Evolutionary conservation across 1,140 invertebrate genomes (phyloP).

Genomic region (Nebria ingens): DNA sequence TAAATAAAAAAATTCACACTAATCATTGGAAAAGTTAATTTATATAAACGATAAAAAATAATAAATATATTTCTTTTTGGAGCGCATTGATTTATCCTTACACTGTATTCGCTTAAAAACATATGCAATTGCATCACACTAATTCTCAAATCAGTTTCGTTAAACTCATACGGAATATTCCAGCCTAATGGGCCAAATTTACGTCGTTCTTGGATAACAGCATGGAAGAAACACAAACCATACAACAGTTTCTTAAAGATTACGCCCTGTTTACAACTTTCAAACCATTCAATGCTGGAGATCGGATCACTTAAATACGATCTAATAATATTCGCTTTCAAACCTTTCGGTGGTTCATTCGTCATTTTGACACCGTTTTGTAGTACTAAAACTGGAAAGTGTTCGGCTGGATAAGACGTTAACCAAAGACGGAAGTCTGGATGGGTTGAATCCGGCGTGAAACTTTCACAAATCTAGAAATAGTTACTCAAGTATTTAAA

Average conservation of each 20-base stretch:
- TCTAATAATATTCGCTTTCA: constrained; percentile 58
- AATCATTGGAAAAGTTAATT: background rate
- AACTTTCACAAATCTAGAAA: constrained; percentile 62
- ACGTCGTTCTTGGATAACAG: constrained; percentile 77
- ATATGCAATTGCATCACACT: constrained; percentile 77
- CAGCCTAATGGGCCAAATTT: constrained; percentile 91
- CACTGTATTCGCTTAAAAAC: constrained; percentile 77
- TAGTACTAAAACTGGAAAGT: constrained; percentile 83
- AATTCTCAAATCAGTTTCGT: constrained; percentile 87
- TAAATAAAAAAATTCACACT: constrained; percentile 9
- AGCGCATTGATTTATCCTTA: constrained; percentile 25
- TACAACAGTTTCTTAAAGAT: constrained; percentile 82
- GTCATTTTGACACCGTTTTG: constrained; percentile 96
- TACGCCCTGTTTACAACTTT: constrained; percentile 62
- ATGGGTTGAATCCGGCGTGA: constrained; percentile 67
- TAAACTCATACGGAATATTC: constrained; percentile 94
- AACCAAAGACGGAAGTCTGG: constrained; percentile 88
- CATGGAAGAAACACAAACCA: constrained; percentile 91
- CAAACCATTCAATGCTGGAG: constrained; percentile 78
- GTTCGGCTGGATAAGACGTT: constrained; percentile 84
- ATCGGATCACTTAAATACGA: constrained; percentile 85
- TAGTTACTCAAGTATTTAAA: background rate
- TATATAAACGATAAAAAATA: background rate
- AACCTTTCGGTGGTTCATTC: constrained; percentile 82
- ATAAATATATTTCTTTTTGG: background rate